Evolutionary conservation across 2,113 vertebrate species (phyloP), one percentile per base, ranked within the genome.

Genomic region (Ceyx cyanopectus): DNA sequence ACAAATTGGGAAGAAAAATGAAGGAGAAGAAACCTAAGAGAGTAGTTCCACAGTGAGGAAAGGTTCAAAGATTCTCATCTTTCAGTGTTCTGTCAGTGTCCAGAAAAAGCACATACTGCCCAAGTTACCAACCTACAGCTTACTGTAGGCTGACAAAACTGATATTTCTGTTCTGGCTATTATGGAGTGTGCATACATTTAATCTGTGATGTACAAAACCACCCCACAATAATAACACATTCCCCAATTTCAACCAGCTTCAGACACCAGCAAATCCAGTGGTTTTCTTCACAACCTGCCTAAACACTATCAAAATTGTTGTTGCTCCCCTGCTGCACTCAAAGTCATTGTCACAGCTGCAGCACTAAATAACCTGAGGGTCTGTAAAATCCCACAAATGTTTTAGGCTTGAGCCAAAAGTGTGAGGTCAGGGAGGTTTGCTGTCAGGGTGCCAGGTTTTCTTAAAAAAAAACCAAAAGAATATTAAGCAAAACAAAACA

Each of bases 341-440:
- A 82, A 94, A 93, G n/a, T 65, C 75, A 66, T 72, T 80, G 75
- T 65, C 85, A 87, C 85, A 93, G 90, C 82, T 91, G 85, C 72
- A 79, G 14, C 29, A 85, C 41, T 65, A 56, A 81, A 91, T 15
- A 72, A 67, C 75, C 62, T 40, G 18, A 89, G 58, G 62, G 50
- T 26, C 26, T 91, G 29, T 57, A 51, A 91, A 93, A 82, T 40
- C 53, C 57, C 40, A 75, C 32, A 32, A 56, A 72, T 43, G 40
- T 50, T 89, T 75, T 32, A 63, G 12, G 9, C n/a, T 93, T 1
- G 0, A 84, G 75, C 57, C 75, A 85, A 81, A 94, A 76, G 11
- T 82, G 41, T 76, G 58, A 73, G 62, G 29, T 73, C 32, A 72
- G 20, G 7, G 6, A 87, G 14, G 22, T 57, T 69, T 90, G 15